A percentile compares a stretch with the other conserved stretches of the same genome.
phyloP scores from a whole-genome alignment of 2,888 invertebrate species.

The Loripinus fragilis region DNA sequence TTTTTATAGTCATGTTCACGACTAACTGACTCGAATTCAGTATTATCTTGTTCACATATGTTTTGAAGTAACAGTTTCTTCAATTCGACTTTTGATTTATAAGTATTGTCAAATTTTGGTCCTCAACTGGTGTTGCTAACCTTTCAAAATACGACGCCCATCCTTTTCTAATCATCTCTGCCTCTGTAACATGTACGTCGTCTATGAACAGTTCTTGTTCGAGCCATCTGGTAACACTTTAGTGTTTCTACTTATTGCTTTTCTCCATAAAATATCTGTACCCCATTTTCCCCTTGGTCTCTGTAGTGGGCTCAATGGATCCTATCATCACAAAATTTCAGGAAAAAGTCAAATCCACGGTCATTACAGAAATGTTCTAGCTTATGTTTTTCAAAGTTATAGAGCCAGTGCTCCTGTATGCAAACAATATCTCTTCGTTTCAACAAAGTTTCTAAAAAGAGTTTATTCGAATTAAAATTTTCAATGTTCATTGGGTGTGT shows the following conservation, averaged over 20 bases:
- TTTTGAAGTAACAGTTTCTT: slow-evolving; percentile 4
- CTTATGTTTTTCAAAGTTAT: background rate
- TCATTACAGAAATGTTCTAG: background rate
- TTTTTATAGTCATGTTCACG: slow-evolving; percentile 6
- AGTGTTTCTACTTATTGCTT: no score
- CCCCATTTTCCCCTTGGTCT: background rate
- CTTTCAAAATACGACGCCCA: slow-evolving; percentile 23
- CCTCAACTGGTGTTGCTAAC: slow-evolving; percentile 4
- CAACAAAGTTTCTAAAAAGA: background rate
- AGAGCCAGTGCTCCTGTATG: background rate
- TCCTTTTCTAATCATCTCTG: background rate
- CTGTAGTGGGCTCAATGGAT: background rate
- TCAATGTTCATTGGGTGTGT: background rate
- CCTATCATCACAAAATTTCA: background rate
- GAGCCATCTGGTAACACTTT: no score
- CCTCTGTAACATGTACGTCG: background rate
- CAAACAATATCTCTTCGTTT: background rate
- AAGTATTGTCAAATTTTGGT: background rate
- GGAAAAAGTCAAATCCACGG: background rate
- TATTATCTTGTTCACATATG: background rate
- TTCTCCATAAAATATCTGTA: no score
- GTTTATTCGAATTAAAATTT: background rate
- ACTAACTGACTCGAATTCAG: background rate
- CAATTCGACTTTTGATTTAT: slow-evolving; percentile 8
- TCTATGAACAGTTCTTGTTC: background rate